phyloP scores from a whole-genome alignment of 1,140 invertebrate genomes.

The Sycophila sp. region DNA sequence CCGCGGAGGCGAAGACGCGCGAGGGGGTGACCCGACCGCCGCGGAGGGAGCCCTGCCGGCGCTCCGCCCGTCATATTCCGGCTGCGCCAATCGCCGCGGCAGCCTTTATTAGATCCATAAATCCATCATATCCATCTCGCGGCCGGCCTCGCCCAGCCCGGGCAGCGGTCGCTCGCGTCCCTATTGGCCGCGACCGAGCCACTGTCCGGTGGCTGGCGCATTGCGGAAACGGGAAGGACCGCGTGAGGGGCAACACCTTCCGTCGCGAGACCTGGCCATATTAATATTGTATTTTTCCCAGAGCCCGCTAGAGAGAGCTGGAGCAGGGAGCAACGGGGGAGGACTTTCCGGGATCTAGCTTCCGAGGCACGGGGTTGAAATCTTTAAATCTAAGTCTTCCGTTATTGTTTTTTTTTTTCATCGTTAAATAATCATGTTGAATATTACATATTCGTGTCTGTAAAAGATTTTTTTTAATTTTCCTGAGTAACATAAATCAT shows the following conservation, averaged over 20 bases:
- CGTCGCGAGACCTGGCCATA: constrained; percentile 45
- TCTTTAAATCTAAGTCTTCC: too few species aligned
- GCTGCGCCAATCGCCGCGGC: constrained; percentile 62
- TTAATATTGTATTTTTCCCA: constrained; percentile 63
- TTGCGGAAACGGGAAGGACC: too few species aligned
- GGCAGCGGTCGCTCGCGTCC: constrained; percentile 45
- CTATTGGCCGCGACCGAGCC: not conserved
- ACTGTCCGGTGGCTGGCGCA: constrained; percentile 54
- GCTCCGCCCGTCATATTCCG: constrained; percentile 67
- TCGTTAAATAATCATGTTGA: too few species aligned
- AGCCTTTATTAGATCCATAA: constrained; percentile 70
- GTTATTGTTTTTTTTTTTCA: too few species aligned
- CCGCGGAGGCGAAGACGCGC: not conserved
- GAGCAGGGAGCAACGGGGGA: constrained; percentile 10
- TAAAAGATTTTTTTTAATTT: too few species aligned
- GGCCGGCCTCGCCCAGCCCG: constrained; percentile 50
- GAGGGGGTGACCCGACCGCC: constrained; percentile 13
- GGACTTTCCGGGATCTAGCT: too few species aligned
- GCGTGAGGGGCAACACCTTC: not conserved
- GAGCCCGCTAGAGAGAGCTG: not conserved
- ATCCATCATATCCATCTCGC: constrained; percentile 68
- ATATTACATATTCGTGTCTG: too few species aligned
- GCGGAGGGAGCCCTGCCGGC: constrained; percentile 50
- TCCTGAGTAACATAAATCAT: too few species aligned
- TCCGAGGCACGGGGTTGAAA: too few species aligned